These are phyloP conservation scores for Phylloscopus trochiloides DNA, from an alignment of 2,113 vertebrate species.

Conservation along the genomic window DNA sequence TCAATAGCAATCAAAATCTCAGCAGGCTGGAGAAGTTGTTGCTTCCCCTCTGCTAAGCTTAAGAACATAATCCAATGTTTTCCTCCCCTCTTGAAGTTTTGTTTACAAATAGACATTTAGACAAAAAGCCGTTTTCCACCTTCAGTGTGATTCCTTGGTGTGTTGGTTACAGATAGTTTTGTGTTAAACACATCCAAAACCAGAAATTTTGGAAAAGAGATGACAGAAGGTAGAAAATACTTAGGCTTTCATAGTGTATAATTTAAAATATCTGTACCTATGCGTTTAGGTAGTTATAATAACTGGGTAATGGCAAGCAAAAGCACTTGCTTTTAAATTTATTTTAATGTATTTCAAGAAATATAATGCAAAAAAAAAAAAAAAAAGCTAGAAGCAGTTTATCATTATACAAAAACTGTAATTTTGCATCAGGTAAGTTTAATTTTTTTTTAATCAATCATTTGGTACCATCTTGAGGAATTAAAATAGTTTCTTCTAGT, in stretches of 20 bases:
- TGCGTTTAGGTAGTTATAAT: background rate
- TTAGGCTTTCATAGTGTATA: background rate
- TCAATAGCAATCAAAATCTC: conserved; percentile 43
- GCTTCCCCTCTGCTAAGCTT: background rate
- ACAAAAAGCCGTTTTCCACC: background rate
- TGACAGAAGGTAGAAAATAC: background rate
- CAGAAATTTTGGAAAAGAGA: background rate
- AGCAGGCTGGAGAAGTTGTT: background rate
- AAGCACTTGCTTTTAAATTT: background rate
- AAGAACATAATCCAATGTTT: background rate
- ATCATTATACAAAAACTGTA: background rate
- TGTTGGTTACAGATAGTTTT: background rate
- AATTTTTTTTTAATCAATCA: too few relatives aligned
- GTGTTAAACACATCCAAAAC: background rate
- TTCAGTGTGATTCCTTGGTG: background rate
- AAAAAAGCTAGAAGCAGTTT: background rate
- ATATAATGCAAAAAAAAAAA: background rate
- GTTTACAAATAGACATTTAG: conserved; percentile 2
- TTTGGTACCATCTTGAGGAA: background rate
- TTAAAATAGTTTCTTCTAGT: background rate
- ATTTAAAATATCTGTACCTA: background rate
- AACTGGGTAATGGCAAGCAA: background rate
- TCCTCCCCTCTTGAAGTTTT: background rate
- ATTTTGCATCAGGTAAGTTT: background rate
- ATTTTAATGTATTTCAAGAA: background rate